phyloP scores from a whole-genome alignment of 2,797 vertebrate genomes.

The Hirundo rustica region DNA sequence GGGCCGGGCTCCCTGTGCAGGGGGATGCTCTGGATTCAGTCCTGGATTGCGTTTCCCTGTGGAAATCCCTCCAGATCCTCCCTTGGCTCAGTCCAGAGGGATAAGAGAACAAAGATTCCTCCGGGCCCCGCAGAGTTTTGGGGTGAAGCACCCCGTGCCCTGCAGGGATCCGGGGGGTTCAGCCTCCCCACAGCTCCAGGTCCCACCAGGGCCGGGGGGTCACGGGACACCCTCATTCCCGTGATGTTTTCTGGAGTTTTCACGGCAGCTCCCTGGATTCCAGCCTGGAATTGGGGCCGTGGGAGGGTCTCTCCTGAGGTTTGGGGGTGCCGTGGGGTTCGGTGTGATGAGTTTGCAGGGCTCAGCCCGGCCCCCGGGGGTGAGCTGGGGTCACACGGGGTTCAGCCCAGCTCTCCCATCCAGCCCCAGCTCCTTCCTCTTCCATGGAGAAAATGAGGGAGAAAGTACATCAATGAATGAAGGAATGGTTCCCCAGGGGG shows the following conservation, averaged over 20 bases:
- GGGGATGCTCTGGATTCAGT: fast-evolving
- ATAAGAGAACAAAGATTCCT: neutral
- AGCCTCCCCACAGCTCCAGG: neutral
- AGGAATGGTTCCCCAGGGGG: fast-evolving
- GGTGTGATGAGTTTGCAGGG: fast-evolving
- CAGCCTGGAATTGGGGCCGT: fast-evolving
- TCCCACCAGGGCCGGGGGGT: fast-evolving
- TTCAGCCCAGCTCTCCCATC: neutral
- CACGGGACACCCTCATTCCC: neutral
- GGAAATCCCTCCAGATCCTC: neutral
- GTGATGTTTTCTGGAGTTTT: fast-evolving
- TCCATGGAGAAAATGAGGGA: neutral
- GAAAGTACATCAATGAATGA: fast-evolving
- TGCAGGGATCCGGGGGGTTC: neutral
- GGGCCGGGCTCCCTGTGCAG: fast-evolving
- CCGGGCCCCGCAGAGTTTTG: neutral
- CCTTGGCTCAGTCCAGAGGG: fast-evolving
- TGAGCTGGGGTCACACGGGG: neutral
- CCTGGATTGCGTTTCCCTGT: fast-evolving
- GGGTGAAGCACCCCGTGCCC: neutral
- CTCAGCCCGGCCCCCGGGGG: neutral
- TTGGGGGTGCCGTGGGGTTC: neutral
- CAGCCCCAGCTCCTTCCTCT: neutral
- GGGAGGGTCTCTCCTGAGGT: neutral
- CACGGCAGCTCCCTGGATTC: fast-evolving